Conservation (phyloP, 2,797 vertebrate species). For the Coreius guichenoti region DNA sequence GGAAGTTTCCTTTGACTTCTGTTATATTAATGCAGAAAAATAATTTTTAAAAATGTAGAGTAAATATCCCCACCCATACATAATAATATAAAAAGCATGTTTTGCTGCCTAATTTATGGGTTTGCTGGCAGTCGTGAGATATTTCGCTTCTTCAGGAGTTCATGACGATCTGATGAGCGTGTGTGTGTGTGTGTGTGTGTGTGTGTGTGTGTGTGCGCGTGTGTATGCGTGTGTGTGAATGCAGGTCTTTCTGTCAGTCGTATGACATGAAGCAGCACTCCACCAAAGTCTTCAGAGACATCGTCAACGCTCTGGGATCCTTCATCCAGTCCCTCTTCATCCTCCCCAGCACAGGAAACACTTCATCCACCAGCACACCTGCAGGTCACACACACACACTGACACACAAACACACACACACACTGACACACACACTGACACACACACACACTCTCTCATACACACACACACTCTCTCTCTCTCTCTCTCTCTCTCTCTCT, state of each 20-base stretch:
- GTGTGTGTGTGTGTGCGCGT: not conserved
- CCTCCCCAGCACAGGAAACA: constrained; percentile 83
- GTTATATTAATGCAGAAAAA: not conserved
- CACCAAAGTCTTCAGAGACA: constrained; percentile 98
- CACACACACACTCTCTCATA: too few species aligned
- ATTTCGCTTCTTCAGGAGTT: not conserved
- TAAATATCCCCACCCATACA: not conserved
- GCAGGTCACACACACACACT: constrained; percentile 81
- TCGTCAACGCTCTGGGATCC: constrained; percentile 96
- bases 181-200: not conserved
- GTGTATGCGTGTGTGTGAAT: not conserved
- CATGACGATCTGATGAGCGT: not conserved
- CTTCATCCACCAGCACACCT: constrained; percentile 77
- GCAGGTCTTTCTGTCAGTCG: constrained; percentile 96
- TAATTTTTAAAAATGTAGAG: too few species aligned
- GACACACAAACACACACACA: rapidly evolving
- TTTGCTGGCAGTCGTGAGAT: not conserved
- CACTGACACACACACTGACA: rapidly evolving
- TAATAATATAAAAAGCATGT: not conserved
- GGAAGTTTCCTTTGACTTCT: not conserved
- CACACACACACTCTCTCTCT: too few species aligned
- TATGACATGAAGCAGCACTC: constrained; percentile 99
- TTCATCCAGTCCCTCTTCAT: constrained; percentile 99
- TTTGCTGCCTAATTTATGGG: not conserved
- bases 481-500: too few species aligned